Evolutionary conservation across 1,140 invertebrate species (phyloP), one percentile per base, ranked within the genome.

Genomic region (Phortica variegata): DNA sequence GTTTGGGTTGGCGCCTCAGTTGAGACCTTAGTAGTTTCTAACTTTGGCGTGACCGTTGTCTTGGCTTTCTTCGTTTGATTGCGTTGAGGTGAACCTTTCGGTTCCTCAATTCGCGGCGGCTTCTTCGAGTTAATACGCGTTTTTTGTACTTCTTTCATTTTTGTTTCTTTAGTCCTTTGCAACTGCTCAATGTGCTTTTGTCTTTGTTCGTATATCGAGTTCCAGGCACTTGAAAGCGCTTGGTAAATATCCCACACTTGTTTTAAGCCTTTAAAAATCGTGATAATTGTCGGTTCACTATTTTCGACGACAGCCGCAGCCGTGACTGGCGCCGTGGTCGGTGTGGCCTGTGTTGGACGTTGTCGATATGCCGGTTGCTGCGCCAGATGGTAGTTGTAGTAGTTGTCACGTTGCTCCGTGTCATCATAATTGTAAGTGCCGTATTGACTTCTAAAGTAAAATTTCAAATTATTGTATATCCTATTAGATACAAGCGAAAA

Each of bases 161-260:
- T 33, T 71, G 63, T 36, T 71, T 60, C 36, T 71, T 54, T 6
- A 53, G 56, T 56, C 43, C 65, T 54, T n/a, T 59, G 65, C 12
- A 46, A 47, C 29, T 53, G 33, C 10, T 68, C 60, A 2, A 31
- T 39, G 21, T 54, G 68, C 46, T 65, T 37, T 36, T 73, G 60
- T 50, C 70, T 62, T 4, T 61, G 60, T 12, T 69, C 52, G 17
- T 57, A 40, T 3, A 74, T 54, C 0, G 54, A 29, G 23, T 52
- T 56, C 71, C 71, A 74, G 6, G 71, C 72, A 8, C 56, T 49
- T 21, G 56, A 50, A 12, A 74, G 20, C 1, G 71, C 72, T 51
- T 63, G 59, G 40, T 74, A 74, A 1, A 74, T 47, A 49, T 74
- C 71, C 71, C 71, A 74, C 18, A 74, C 54, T 46, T 68, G 63